A percentile compares a stretch with the other conserved stretches of the same genome.
Conservation (phyloP, 2,888 invertebrate genomes). For the Autographa gamma region DNA sequence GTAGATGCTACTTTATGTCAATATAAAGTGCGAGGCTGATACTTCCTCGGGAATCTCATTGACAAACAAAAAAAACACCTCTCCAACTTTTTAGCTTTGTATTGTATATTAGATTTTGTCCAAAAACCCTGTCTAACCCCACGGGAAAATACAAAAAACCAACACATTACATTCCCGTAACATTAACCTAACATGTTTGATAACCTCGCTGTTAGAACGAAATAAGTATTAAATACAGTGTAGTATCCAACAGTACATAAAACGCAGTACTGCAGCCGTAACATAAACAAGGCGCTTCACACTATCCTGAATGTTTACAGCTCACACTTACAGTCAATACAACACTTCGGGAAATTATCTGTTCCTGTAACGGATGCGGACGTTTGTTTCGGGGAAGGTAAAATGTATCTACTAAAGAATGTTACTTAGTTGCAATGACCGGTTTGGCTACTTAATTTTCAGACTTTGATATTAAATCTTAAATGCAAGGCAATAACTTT, state of each 20-base stretch:
- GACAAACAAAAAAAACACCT: no score
- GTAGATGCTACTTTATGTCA: no score
- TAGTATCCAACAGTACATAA: slow-evolving; percentile 23
- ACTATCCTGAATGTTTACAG: slow-evolving; percentile 23
- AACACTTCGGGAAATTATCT: slow-evolving; percentile 15
- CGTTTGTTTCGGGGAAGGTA: not conserved
- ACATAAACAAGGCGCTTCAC: slow-evolving; percentile 37
- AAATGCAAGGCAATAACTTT: no score
- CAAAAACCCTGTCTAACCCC: not conserved
- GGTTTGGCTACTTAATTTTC: no score
- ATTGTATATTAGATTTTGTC: not conserved
- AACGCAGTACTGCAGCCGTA: slow-evolving; percentile 19
- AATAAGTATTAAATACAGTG: slow-evolving; percentile 6
- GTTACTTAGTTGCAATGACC: not conserved
- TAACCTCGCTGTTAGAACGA: not conserved
- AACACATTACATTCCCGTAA: not conserved
- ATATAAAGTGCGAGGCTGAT: no score
- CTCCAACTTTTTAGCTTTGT: no score
- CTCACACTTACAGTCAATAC: slow-evolving; percentile 24
- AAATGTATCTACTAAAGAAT: not conserved
- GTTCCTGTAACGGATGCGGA: not conserved
- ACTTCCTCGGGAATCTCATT: no score
- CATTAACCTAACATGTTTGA: not conserved
- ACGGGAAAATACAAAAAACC: no score
- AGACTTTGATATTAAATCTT: no score